Base-by-base conservation (phyloP, 2,797 vertebrate genomes). In the Helostoma temminkii region DNA sequence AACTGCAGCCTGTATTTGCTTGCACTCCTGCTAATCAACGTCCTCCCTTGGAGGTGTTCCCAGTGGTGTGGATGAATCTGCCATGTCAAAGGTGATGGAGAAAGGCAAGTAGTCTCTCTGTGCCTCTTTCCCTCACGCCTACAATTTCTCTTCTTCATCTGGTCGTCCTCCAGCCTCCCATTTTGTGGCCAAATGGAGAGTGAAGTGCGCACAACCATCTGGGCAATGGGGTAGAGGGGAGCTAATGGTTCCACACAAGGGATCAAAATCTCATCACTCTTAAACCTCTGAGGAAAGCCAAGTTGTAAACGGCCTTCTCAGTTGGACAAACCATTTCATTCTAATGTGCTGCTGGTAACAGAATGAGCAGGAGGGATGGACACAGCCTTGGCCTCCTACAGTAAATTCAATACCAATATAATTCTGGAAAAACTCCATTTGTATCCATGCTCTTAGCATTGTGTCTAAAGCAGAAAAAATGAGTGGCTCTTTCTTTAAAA, bases 191-290 rank as follows among this genome's bases (percentile, higher is more conserved):
- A 87, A 88, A 81, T 84, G 73, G 78, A 87, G 76, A 89, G 68
- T 80, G 74, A 89, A 86, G 76, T 85, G 50, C 14, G 9, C 52
- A 57, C 53, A 63, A 28, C 80, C 84, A 84, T 88, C 87, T 88
- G 87, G 75, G 74, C 79, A 66, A n/a, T 64, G 45, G 30, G 57
- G 70, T 41, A 71, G 66, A 71, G 59, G 43, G 19, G 32, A 75
- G 75, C 71, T 88, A 89, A 83, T 85, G 66, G 80, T 74, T 79
- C 59, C 48, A 74, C 77, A 71, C 72, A 53, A 82, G 73, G 75
- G 80, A 84, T 81, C 64, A 80, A 75, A 88, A 84, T 78, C 77
- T 77, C 88, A 89, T 89, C 82, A 75, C 71, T 85, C 66, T 76
- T 77, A 78, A 84, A 68, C 73, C 67, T n/a, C 21, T 12, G 74